phyloP scores from a whole-genome alignment of 2,797 vertebrate genomes.

The Bovichtus diacanthus region DNA sequence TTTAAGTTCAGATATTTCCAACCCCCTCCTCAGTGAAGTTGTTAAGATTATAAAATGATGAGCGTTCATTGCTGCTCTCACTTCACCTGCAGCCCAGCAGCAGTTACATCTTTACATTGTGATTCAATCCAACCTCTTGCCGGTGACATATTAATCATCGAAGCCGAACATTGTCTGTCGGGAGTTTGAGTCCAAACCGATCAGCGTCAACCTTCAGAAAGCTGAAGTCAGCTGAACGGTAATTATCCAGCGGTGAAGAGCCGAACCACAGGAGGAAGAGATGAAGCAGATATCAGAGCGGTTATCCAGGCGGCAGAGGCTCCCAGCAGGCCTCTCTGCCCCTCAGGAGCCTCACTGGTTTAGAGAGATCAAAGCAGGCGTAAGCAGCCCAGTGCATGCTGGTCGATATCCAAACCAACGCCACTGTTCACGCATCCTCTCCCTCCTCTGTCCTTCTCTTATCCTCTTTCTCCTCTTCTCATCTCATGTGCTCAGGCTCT shows the following conservation, averaged over 20 bases:
- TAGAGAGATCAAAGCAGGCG: conserved; percentile 68
- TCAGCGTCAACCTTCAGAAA: conserved; percentile 55
- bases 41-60: not conserved
- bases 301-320: conserved; percentile 51
- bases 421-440: conserved; percentile 34
- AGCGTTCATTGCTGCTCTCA: not conserved
- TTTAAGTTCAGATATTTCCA: too few relatives aligned
- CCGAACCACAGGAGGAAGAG: conserved; percentile 58
- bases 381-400: conserved; percentile 67
- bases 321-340: conserved; percentile 59
- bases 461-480: not conserved
- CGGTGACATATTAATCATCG: conserved; percentile 49
- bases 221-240: conserved; percentile 59
- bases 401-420: conserved; percentile 58
- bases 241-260: conserved; percentile 66
- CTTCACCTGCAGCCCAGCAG: not conserved
- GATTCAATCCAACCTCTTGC: conserved; percentile 4
- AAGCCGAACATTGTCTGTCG: conserved; percentile 8
- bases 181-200: conserved; percentile 49
- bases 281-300: conserved; percentile 61
- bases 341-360: conserved; percentile 62
- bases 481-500: not conserved
- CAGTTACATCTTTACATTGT: not conserved
- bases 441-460: conserved; percentile 6
- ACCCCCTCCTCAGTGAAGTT: too few relatives aligned